These are phyloP conservation scores for Solea senegalensis DNA, from an alignment of 2,113 vertebrate genomes.

Conservation along the genomic window DNA sequence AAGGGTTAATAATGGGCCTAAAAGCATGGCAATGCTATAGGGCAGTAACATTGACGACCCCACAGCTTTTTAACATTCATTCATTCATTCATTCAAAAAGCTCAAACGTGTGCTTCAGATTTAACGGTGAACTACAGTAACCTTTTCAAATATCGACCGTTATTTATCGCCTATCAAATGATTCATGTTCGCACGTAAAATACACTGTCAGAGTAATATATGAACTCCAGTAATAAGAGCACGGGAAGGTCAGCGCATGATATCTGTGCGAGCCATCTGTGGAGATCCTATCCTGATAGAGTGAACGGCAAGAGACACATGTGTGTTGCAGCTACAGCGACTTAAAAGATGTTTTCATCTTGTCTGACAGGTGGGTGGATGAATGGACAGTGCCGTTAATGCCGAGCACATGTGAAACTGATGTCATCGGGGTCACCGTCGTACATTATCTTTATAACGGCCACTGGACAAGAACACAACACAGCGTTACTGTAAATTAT, in stretches of 20 bases:
- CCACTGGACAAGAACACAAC: background rate
- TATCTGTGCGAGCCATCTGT: slow-evolving; percentile 47
- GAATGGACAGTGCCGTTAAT: slow-evolving; percentile 37
- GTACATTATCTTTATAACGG: background rate
- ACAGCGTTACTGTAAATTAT: background rate
- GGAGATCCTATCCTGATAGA: slow-evolving; percentile 33
- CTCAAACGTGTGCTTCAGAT: background rate
- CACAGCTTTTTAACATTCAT: too few species aligned
- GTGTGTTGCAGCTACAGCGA: slow-evolving; percentile 43
- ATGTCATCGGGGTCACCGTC: slow-evolving; percentile 22
- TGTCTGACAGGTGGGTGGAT: slow-evolving; percentile 44
- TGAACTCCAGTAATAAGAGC: slow-evolving; percentile 57
- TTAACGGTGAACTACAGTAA: slow-evolving; percentile 5
- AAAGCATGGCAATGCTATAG: too few species aligned
- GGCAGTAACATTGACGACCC: too few species aligned
- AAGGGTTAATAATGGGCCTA: too few species aligned
- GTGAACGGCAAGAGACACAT: slow-evolving; percentile 41
- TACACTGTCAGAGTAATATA: slow-evolving; percentile 63
- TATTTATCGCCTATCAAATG: slow-evolving; percentile 46
- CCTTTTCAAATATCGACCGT: slow-evolving; percentile 24
- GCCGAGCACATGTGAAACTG: slow-evolving; percentile 42
- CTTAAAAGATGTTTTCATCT: slow-evolving; percentile 53
- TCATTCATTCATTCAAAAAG: too few species aligned
- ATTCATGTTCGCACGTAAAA: slow-evolving; percentile 57
- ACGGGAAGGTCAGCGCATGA: slow-evolving; percentile 47